Evolutionary conservation across 2,113 vertebrate genomes (phyloP), one percentile per base, ranked within the genome.

Genomic region (Campylomormyrus tamandua): DNA sequence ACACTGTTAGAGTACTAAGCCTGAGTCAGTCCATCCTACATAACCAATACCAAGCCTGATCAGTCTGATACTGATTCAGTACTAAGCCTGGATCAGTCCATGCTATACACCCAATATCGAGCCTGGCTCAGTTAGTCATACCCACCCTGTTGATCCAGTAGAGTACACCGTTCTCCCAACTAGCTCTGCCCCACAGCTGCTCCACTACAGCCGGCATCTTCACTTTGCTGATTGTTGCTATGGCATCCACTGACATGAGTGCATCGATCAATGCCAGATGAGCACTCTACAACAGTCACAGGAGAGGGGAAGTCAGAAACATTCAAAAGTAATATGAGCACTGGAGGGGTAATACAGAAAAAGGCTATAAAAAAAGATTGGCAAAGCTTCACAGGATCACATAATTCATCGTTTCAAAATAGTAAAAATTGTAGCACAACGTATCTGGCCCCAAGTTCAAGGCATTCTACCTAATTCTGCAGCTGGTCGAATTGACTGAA

Each of bases 91-190:
- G 24, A 3, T 49, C 21, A 49, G 21, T 85, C n/a, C 45, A 45
- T 85, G 17, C 8, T n/a, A 35, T 27, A 77, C 2, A 77, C 13
- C 27, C 9, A 35, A 35, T 83, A 21, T 2, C 13, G 1, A 83
- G 31, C 13, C 35, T 24, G 17, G 1, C 42, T 83, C 39, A 42
- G 80, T 83, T 48, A 24, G 15, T 42, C 7, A 58, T 56, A 19
- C 95, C 91, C 94, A 98, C 97, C 96, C 95, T 95, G 94, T 98
- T 97, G 92, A 98, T 97, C 97, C 97, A 98, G 93, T 96, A 96
- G 45, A 98, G 95, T 42, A 98, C 94, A 1, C 96, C 95, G 31
- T 97, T 97, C 93, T 98, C 97, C 96, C 97, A 95, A 3, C 94
- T 95, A 19, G 92, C 87, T 5, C 93, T 93, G 6, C 91, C 91